These are phyloP conservation scores for Strigamia crassipes DNA, from an alignment of 2,888 invertebrate genomes.

Conservation along the genomic window DNA sequence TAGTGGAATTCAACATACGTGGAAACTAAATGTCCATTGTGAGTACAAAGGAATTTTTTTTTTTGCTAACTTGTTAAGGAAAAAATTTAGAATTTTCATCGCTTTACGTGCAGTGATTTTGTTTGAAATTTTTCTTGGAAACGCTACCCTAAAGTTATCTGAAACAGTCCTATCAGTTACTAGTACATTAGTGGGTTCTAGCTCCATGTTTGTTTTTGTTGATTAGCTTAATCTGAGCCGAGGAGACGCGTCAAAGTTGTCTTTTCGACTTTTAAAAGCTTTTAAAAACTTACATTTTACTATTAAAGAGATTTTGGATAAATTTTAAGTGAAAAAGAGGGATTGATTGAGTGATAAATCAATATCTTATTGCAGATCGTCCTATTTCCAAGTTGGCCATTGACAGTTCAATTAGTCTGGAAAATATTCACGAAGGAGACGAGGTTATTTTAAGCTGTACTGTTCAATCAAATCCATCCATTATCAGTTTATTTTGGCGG, in stretches of 20 bases:
- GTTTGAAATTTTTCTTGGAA: too few relatives aligned
- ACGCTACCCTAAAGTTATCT: too few relatives aligned
- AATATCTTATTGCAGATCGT: slow-evolving; percentile 6
- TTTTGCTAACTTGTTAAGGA: not conserved
- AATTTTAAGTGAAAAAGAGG: too few relatives aligned
- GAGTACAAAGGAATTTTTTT: slow-evolving; percentile 49
- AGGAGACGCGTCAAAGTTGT: too few relatives aligned
- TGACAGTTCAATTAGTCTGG: slow-evolving; percentile 8
- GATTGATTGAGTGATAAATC: too few relatives aligned
- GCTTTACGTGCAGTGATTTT: too few relatives aligned
- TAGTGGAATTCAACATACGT: slow-evolving; percentile 53
- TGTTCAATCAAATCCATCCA: slow-evolving; percentile 48
- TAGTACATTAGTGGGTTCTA: too few relatives aligned
- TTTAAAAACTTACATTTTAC: not conserved
- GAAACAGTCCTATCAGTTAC: too few relatives aligned
- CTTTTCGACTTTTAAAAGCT: too few relatives aligned
- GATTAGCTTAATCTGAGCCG: too few relatives aligned
- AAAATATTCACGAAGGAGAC: slow-evolving; percentile 64
- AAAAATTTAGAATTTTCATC: too few relatives aligned
- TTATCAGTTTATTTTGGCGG: slow-evolving; percentile 47
- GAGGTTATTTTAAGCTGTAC: slow-evolving; percentile 69
- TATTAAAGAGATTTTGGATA: not conserved
- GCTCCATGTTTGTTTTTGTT: too few relatives aligned
- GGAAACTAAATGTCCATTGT: slow-evolving; percentile 54
- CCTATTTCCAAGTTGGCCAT: not conserved